These are phyloP conservation scores for Tragopan temminckii DNA, from an alignment of 2,797 vertebrate genomes.

Conservation along the genomic window DNA sequence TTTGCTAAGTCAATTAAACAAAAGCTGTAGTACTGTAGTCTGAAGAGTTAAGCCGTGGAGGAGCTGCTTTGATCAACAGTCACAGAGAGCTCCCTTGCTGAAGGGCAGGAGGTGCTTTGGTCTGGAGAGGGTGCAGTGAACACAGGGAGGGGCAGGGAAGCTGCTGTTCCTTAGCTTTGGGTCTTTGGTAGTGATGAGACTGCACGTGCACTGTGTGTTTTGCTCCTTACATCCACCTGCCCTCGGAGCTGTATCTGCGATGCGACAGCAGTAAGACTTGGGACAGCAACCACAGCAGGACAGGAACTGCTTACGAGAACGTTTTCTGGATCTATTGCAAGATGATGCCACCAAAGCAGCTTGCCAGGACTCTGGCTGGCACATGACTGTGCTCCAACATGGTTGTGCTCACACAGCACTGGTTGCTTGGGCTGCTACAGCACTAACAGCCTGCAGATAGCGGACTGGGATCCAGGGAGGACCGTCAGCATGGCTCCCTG, in stretches of 20 bases:
- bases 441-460: neutral
- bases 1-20: slow-evolving; percentile 60
- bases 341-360: neutral
- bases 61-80: neutral
- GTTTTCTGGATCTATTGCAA: neutral
- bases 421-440: neutral
- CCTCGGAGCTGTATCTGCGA: neutral
- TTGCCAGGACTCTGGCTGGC: neutral
- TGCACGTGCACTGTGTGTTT: rapidly evolving
- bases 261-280: neutral
- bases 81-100: neutral
- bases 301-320: neutral
- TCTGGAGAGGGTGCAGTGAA: neutral
- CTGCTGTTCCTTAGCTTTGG: neutral
- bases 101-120: neutral
- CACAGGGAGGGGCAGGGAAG: neutral
- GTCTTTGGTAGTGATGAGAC: neutral
- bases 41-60: neutral
- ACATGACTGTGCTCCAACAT: neutral
- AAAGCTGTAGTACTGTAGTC: neutral
- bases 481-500: neutral
- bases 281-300: neutral
- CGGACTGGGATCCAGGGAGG: slow-evolving; percentile 37
- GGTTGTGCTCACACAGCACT: neutral
- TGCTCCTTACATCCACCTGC: neutral